Evolutionary conservation across 2,888 invertebrate species (phyloP), one percentile per base, ranked within the genome.

Genomic region (Julus scandinavius): DNA sequence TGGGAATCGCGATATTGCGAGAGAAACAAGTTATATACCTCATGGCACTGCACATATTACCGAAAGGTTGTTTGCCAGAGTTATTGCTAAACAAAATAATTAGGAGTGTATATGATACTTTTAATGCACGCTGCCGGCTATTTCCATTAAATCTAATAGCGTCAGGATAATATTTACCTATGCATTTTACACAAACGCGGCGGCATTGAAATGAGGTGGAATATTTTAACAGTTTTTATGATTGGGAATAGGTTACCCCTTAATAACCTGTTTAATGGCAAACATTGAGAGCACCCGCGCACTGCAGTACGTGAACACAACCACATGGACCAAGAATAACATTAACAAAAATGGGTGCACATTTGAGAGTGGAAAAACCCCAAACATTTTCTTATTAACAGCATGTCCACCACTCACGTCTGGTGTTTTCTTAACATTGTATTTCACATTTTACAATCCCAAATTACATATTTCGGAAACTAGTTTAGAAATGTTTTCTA

Each of bases 81-180:
- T 9, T 63, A 63, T 20, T 63, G n/a, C n/a, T n/a, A n/a, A 4
- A 63, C 20, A n/a, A 17, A 63, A 63, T 63, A 63, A 63, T 63
- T 63, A 63, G 63, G 63, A 58, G 58, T 20, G 63, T 63, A 20
- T 63, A 9, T 7, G 63, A 63, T n/a, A 17, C 63, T 63, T 29
- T 29, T 58, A 58, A 58, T 58, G 63, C 63, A 63, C 20, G 9
- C 63, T 63, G 63, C n/a, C 20, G 63, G 63, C 63, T 63, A 63
- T 63, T 63, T 63, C 63, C 63, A 63, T 63, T 63, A 63, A 17
- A n/a, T 63, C n/a, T 63, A 63, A 63, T 63, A 20, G 20, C 63
- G 63, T 63, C 63, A n/a, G n/a, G 5, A 63, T 63, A 63, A n/a
- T 63, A 63, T 63, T 63, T 63, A 63, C 63, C 63, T 63, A 63